These are phyloP conservation scores for Mohoua ochrocephala DNA, from an alignment of 2,113 vertebrate species.

Conservation along the genomic window DNA sequence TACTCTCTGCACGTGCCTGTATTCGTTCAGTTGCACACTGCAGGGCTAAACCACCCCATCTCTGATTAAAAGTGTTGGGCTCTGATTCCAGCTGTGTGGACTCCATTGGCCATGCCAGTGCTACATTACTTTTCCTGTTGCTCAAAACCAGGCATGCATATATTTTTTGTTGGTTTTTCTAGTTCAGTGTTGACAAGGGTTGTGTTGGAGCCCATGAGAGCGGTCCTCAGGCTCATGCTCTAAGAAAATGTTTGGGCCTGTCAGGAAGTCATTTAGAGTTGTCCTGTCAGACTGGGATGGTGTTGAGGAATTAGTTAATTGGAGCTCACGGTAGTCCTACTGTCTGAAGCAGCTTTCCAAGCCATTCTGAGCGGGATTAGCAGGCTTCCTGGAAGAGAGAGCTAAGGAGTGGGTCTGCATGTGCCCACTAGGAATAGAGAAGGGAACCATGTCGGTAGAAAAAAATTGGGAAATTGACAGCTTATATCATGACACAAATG, in stretches of 20 bases:
- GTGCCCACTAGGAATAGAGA: not conserved
- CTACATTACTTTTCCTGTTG: not conserved
- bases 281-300: not conserved
- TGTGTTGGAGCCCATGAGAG: not conserved
- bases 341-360: not conserved
- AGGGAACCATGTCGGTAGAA: not conserved
- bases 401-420: not conserved
- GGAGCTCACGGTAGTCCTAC: not conserved
- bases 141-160: not conserved
- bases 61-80: not conserved
- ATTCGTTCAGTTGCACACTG: not conserved
- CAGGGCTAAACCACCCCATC: not conserved
- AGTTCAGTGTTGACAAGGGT: not conserved
- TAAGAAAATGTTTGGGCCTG: not conserved
- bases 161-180: not conserved
- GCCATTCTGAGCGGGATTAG: not conserved
- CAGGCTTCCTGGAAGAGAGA: not conserved
- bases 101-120: not conserved
- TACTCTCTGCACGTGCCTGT: not conserved
- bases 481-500: too few species aligned
- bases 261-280: not conserved
- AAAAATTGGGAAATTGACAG: fast-evolving
- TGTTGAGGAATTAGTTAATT: not conserved
- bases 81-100: not conserved
- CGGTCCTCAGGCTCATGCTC: not conserved